A percentile compares a stretch with the other conserved stretches of the same genome.
Evolutionary conservation across 1,140 invertebrate species (phyloP).

Genomic region (Achatina immaculata): DNA sequence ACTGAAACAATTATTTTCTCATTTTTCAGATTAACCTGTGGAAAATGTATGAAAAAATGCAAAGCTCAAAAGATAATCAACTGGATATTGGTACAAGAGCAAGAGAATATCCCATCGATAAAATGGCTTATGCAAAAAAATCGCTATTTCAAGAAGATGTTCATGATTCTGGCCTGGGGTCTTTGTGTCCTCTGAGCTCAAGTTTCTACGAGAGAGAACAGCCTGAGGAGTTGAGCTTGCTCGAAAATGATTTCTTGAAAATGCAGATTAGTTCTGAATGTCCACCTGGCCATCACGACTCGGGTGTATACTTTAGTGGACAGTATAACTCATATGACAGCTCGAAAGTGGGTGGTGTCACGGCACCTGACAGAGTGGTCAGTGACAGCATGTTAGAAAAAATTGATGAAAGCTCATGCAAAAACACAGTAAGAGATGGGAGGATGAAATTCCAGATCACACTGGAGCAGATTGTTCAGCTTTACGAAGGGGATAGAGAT

Average conservation of each 20-base stretch:
- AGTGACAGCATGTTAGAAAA: background rate
- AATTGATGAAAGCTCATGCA: no score
- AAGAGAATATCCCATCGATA: no score
- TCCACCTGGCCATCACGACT: background rate
- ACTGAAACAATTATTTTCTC: no score
- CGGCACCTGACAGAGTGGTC: background rate
- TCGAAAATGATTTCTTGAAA: background rate
- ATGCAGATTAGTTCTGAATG: background rate
- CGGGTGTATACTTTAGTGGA: background rate
- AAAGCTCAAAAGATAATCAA: no score
- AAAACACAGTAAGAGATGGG: background rate
- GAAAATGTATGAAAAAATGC: no score
- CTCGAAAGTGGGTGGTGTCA: background rate
- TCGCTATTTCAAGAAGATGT: background rate
- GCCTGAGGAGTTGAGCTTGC: background rate
- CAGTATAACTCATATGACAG: background rate
- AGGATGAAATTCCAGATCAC: background rate
- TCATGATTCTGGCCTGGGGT: background rate
- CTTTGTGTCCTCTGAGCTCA: background rate
- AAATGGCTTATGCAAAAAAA: no score
- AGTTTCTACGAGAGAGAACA: background rate
- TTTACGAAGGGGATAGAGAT: constrained; percentile 20
- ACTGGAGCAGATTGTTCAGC: background rate
- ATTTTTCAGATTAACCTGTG: no score
- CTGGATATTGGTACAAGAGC: no score